Percentiles rank a stretch among this genome's conserved stretches.
Evolutionary conservation across 2,113 vertebrate species (phyloP).

Genomic region (Hippopotamus amphibius): DNA sequence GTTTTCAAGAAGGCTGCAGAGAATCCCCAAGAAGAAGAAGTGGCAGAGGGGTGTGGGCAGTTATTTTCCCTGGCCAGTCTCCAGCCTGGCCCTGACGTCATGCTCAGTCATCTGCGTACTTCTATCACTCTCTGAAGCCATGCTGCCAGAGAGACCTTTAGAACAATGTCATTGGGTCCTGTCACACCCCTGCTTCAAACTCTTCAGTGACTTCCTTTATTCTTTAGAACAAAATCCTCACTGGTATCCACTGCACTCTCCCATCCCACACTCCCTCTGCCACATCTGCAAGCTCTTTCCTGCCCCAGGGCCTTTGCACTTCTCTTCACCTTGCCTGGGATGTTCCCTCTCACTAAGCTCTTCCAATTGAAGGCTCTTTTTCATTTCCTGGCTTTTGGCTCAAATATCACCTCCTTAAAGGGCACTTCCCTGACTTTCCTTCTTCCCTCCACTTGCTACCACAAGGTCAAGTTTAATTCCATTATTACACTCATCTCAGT

Average conservation of each 20-base stretch:
- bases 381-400: background rate
- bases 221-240: background rate
- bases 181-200: background rate
- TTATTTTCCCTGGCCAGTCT: background rate
- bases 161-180: background rate
- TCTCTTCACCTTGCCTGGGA: background rate
- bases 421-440: background rate
- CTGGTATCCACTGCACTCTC: background rate
- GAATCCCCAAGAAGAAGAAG: background rate
- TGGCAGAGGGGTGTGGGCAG: no score
- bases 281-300: background rate
- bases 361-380: background rate
- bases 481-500: background rate
- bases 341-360: background rate
- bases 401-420: background rate
- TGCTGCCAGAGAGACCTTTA: background rate
- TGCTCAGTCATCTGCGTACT: background rate
- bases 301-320: background rate
- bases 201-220: background rate
- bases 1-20: background rate
- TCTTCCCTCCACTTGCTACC: background rate
- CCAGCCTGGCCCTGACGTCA: background rate
- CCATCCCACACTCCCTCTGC: rapidly evolving
- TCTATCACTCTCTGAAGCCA: background rate
- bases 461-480: background rate